phyloP scores from a whole-genome alignment of 2,888 invertebrate species.

The Synergus itoensis region DNA sequence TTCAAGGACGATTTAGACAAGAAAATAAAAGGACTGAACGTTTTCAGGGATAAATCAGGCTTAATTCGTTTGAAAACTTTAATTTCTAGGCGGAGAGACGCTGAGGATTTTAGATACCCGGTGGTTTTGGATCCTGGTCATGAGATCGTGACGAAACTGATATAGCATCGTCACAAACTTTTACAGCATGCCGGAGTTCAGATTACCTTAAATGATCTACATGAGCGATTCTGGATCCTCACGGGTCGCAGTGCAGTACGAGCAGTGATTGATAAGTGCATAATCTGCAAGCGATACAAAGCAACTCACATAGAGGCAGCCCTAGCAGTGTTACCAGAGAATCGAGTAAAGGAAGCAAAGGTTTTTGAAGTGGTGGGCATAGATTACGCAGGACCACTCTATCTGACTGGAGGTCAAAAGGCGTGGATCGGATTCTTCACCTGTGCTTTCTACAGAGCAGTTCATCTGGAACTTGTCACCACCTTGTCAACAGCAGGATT shows the following conservation, averaged over 20 bases:
- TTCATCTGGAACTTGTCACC: no score
- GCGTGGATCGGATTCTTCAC: no score
- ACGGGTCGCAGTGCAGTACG: neutral
- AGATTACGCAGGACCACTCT: constrained; percentile 70
- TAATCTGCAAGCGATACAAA: constrained; percentile 16
- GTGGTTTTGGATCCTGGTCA: constrained; percentile 59
- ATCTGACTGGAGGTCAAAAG: constrained; percentile 30
- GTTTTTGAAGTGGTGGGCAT: constrained; percentile 64
- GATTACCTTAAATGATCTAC: neutral
- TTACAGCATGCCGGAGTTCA: constrained; percentile 45
- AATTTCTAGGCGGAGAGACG: neutral
- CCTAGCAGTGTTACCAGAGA: neutral
- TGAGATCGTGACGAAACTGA: constrained; percentile 51
- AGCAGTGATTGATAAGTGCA: neutral
- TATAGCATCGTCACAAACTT: constrained; percentile 45
- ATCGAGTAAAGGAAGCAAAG: constrained; percentile 44
- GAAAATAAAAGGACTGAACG: neutral
- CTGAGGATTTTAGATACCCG: constrained; percentile 42
- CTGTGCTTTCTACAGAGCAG: no score
- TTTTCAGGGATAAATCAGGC: neutral
- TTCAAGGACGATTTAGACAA: neutral
- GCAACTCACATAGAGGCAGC: neutral
- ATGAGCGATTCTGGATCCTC: constrained; percentile 37
- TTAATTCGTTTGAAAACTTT: neutral
- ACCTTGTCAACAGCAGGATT: no score